Conservation (phyloP, 2,113 vertebrate species). For the Phyllostomus discolor region DNA sequence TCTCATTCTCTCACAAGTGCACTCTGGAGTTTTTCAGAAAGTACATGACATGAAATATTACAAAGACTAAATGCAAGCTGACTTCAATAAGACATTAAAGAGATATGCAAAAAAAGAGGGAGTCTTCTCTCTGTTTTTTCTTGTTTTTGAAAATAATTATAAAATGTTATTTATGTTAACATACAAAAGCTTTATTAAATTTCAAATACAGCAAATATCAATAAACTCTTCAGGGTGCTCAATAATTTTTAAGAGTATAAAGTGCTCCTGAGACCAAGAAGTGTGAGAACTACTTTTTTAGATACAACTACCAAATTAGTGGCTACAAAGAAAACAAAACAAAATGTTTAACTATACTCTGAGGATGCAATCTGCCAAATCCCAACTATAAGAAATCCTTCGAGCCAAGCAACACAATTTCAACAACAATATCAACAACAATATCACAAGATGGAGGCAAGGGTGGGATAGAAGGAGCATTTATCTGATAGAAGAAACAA, state of each 20-base stretch:
- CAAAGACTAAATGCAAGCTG: neutral
- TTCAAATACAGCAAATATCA: neutral
- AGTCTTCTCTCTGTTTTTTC: neutral
- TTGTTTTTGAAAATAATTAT: neutral
- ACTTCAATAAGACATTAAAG: neutral
- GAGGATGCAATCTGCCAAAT: neutral
- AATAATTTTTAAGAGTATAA: neutral
- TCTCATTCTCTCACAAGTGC: neutral
- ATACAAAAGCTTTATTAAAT: neutral
- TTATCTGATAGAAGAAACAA: neutral
- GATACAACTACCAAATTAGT: neutral
- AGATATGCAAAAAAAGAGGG: neutral
- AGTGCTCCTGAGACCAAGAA: neutral
- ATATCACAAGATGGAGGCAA: neutral
- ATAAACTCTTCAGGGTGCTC: neutral
- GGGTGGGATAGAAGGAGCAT: neutral
- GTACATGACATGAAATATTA: neutral
- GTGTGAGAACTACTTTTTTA: neutral
- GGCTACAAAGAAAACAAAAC: neutral
- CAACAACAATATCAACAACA: neutral
- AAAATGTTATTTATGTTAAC: neutral
- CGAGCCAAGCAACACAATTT: neutral
- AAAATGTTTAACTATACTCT: neutral
- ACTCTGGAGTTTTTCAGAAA: neutral
- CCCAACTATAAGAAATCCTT: neutral